These are phyloP conservation scores for Carcina quercana DNA, from an alignment of 2,888 invertebrate genomes.

Conservation along the genomic window DNA sequence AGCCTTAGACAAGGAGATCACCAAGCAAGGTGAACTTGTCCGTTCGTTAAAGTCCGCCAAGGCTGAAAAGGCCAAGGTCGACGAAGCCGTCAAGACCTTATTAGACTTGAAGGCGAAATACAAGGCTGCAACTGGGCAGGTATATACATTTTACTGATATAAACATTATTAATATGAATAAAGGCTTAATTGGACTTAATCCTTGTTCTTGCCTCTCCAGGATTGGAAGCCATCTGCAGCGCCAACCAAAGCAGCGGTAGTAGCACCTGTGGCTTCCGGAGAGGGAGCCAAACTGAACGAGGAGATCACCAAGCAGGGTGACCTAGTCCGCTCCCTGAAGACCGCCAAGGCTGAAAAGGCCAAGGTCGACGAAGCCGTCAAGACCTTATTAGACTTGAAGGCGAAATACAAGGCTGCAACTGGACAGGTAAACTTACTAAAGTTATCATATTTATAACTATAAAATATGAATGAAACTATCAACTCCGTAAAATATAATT, in stretches of 20 bases:
- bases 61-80: conserved; percentile 70
- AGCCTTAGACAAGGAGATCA: conserved; percentile 39
- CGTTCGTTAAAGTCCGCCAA: conserved; percentile 80
- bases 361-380: conserved; percentile 53
- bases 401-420: conserved; percentile 78
- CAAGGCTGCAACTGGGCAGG: conserved; percentile 65
- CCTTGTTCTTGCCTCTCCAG: conserved; percentile 1
- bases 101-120: conserved; percentile 81
- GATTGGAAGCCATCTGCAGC: conserved; percentile 13
- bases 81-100: conserved; percentile 63
- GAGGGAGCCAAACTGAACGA: conserved; percentile 30
- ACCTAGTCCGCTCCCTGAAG: conserved; percentile 80
- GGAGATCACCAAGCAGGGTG: conserved; percentile 75
- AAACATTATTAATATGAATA: too few relatives aligned
- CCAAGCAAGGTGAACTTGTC: conserved; percentile 78
- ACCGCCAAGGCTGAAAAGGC: conserved; percentile 78
- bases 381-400: conserved; percentile 80
- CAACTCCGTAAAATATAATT: too few relatives aligned
- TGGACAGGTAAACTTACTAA: too few relatives aligned
- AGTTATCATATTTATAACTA: too few relatives aligned
- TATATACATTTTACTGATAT: conserved; percentile 7
- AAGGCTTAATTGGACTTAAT: too few relatives aligned
- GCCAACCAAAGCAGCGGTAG: conserved; percentile 1
- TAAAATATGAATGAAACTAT: too few relatives aligned
- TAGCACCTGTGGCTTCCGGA: conserved; percentile 12